These are phyloP conservation scores for Saccopteryx bilineata DNA, from an alignment of 2,113 vertebrate genomes.

Conservation along the genomic window DNA sequence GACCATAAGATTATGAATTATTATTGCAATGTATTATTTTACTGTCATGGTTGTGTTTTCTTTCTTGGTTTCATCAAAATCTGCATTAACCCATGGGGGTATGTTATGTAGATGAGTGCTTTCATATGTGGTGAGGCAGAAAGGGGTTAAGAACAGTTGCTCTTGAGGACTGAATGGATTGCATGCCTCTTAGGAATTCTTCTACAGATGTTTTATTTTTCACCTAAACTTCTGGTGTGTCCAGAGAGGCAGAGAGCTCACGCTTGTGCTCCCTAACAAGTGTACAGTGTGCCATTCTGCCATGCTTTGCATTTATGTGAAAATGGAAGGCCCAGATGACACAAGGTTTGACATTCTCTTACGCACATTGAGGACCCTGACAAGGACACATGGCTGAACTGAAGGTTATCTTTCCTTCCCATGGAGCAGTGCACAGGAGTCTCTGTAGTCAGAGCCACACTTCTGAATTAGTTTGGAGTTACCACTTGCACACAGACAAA, in stretches of 20 bases:
- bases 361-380: background rate
- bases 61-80: slow-evolving; percentile 43
- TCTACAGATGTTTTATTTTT: background rate
- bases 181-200: background rate
- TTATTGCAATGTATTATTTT: background rate
- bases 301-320: background rate
- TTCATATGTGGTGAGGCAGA: background rate
- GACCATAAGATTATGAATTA: background rate
- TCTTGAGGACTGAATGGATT: background rate
- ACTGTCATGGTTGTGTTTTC: background rate
- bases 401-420: background rate
- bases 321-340: background rate
- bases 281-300: accelerated
- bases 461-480: background rate
- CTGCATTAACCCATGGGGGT: background rate
- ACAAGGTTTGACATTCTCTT: background rate
- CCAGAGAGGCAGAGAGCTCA: background rate
- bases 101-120: background rate
- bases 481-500: background rate
- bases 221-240: background rate
- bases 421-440: background rate
- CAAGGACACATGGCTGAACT: background rate
- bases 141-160: background rate
- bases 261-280: background rate
- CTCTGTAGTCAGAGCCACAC: background rate